Conservation (phyloP, 2,113 vertebrate species). For the Dromiciops gliroides region DNA sequence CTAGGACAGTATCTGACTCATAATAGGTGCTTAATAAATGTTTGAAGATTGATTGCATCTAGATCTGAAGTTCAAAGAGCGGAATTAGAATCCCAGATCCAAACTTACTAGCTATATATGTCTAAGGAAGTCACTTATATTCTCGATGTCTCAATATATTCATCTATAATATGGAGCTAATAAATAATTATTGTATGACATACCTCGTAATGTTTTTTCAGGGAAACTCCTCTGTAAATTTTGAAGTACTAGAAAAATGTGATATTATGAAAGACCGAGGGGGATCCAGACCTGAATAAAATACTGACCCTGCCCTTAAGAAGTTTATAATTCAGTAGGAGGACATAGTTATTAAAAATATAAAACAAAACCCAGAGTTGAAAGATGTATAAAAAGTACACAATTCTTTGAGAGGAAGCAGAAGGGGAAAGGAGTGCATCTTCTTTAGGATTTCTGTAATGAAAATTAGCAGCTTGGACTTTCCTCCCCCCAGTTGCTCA, state of each 20-base stretch:
- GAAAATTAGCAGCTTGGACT: not conserved
- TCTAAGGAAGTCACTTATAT: not conserved
- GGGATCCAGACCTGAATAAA: not conserved
- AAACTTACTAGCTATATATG: not conserved
- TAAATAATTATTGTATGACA: not conserved
- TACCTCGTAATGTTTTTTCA: not conserved
- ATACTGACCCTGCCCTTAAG: not conserved
- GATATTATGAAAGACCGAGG: not conserved
- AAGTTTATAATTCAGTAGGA: not conserved
- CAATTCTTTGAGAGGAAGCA: not conserved
- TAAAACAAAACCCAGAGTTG: not conserved
- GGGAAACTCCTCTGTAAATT: not conserved
- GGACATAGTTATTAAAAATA: not conserved
- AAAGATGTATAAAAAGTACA: not conserved
- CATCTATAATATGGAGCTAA: not conserved
- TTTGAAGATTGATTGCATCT: too few relatives aligned
- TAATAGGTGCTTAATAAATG: too few relatives aligned
- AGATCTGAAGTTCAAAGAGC: too few relatives aligned
- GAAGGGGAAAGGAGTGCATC: not conserved
- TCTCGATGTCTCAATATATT: not conserved
- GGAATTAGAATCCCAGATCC: too few relatives aligned
- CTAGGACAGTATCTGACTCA: too few relatives aligned
- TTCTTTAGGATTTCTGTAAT: not conserved
- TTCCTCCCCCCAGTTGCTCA: conserved; percentile 13
- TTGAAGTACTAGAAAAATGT: not conserved